Conservation (phyloP, 2,113 vertebrate genomes). For the Pluvianellus socialis region DNA sequence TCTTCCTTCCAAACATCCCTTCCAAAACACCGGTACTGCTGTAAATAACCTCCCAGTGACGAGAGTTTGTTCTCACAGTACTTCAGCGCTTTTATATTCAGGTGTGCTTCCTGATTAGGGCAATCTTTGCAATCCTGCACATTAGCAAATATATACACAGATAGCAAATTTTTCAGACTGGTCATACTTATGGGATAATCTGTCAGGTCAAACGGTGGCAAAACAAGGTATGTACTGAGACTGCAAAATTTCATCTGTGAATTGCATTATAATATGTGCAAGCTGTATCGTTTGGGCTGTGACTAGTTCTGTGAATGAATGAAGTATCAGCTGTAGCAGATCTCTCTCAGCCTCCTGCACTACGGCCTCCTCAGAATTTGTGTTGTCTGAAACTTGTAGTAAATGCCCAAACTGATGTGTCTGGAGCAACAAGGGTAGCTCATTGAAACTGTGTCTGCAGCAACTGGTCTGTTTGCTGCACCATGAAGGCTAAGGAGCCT, state of each 20-base stretch:
- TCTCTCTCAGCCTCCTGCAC: neutral
- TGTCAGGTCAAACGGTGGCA: neutral
- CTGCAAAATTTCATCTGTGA: neutral
- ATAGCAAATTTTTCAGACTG: neutral
- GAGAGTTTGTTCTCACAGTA: neutral
- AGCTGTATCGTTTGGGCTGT: neutral
- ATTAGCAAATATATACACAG: too few relatives aligned
- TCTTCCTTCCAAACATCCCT: neutral
- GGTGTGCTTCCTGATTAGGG: neutral
- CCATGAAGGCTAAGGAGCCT: neutral
- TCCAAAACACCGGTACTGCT: neutral
- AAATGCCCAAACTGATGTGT: neutral
- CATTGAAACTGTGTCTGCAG: neutral
- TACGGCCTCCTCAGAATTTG: neutral
- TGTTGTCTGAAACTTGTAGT: neutral
- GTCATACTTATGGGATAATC: neutral
- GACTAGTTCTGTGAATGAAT: neutral
- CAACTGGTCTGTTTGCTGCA: neutral
- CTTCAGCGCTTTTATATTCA: neutral
- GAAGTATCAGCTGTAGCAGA: neutral
- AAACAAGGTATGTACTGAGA: neutral
- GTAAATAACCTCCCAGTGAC: neutral
- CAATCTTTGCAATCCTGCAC: neutral
- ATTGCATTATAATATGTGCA: neutral
- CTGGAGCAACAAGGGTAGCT: neutral